These are phyloP conservation scores for Myotis lucifugus DNA, from an alignment of 2,113 vertebrate species.

Conservation along the genomic window DNA sequence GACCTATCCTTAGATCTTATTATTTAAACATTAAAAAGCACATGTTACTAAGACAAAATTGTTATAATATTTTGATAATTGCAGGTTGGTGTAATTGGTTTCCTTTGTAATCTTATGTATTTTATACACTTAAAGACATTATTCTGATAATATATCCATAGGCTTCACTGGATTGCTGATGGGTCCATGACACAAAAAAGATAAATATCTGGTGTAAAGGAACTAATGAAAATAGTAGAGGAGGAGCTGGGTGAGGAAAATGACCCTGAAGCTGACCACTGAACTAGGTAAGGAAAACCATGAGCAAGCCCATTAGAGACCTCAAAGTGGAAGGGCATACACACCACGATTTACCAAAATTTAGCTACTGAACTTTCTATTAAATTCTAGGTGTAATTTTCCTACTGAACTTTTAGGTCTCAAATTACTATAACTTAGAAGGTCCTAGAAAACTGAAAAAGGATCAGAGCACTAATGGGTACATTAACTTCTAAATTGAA, in stretches of 20 bases:
- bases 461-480: not conserved
- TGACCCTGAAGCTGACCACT: not conserved
- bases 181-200: not conserved
- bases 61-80: conserved; percentile 19
- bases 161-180: not conserved
- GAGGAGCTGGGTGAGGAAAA: not conserved
- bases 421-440: conserved; percentile 25
- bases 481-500: conserved; percentile 9
- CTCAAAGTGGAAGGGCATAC: not conserved
- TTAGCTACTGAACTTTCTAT: not conserved
- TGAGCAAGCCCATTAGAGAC: not conserved
- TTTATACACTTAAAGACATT: conserved; percentile 19
- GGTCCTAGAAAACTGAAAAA: not conserved
- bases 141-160: not conserved
- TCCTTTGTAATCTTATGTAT: not conserved
- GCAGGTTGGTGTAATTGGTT: conserved; percentile 48
- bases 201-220: not conserved
- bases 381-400: conserved; percentile 4
- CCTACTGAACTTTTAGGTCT: not conserved
- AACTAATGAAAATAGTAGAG: not conserved
- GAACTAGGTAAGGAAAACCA: conserved; percentile 14
- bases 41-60: not conserved
- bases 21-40: conserved; percentile 48
- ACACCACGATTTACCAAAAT: not conserved
- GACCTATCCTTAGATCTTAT: conserved; percentile 10